phyloP scores from a whole-genome alignment of 2,797 vertebrate species.

The Tiaroga cobitis region DNA sequence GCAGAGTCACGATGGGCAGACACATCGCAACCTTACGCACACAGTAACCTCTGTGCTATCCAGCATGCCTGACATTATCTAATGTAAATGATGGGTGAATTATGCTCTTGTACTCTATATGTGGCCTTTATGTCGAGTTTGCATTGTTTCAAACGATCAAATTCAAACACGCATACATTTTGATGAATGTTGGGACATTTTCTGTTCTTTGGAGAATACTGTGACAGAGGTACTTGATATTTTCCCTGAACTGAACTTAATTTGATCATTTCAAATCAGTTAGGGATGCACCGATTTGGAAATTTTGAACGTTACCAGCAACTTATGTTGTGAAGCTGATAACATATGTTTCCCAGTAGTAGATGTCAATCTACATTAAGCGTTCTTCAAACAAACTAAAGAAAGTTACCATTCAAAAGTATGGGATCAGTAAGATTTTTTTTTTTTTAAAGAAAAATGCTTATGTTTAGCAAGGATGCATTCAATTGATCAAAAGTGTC shows the following conservation, averaged over 20 bases:
- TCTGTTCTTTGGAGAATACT: neutral
- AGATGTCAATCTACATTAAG: neutral
- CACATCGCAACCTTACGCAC: slow-evolving; percentile 47
- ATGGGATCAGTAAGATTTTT: neutral
- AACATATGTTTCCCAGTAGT: neutral
- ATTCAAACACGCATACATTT: neutral
- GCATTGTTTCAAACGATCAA: neutral
- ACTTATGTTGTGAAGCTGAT: neutral
- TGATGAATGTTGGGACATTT: neutral
- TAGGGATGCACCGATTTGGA: neutral
- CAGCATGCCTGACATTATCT: slow-evolving; percentile 12
- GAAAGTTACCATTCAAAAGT: neutral
- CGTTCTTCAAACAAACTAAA: neutral
- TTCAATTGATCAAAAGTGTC: neutral
- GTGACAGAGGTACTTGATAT: neutral
- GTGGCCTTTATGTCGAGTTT: no score
- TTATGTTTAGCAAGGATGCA: neutral
- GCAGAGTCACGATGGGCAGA: slow-evolving; percentile 48
- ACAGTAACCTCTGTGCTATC: slow-evolving; percentile 30
- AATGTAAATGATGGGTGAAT: neutral
- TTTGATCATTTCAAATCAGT: neutral
- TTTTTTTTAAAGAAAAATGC: neutral
- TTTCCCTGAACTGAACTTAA: neutral
- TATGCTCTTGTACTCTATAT: neutral
- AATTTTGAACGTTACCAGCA: neutral